Conservation (phyloP, 30 jellyfish, hydroid and myxozoan genomes). For the Pseudorhiza aurosa region DNA sequence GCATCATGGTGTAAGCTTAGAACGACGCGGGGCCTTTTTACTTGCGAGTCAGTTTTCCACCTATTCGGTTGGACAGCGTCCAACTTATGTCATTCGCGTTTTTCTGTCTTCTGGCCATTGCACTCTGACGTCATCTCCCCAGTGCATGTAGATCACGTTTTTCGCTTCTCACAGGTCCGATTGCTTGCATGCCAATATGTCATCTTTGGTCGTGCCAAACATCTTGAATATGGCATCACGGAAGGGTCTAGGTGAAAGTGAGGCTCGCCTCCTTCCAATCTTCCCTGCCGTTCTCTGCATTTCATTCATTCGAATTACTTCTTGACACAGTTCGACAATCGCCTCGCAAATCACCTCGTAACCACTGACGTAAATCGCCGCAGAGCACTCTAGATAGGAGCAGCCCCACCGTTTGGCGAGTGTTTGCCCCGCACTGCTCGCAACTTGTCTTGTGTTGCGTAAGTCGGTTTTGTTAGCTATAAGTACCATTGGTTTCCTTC, state of each 20-base stretch:
- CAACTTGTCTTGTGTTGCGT: slow-evolving; percentile 49
- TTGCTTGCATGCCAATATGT: slow-evolving; percentile 54
- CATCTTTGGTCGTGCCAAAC: slow-evolving; percentile 82
- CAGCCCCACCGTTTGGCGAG: slow-evolving; percentile 63
- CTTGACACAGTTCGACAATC: slow-evolving; percentile 66
- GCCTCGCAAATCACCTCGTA: slow-evolving; percentile 72
- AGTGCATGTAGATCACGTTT: neutral
- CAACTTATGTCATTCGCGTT: too few species aligned
- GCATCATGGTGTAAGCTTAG: too few species aligned
- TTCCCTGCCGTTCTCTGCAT: slow-evolving; percentile 25
- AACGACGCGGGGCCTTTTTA: too few species aligned
- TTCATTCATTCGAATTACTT: slow-evolving; percentile 36
- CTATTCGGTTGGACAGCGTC: too few species aligned
- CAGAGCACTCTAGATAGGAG: slow-evolving; percentile 80
- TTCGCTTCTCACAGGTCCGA: slow-evolving; percentile 27
- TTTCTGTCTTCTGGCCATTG: too few species aligned
- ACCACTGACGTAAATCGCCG: slow-evolving; percentile 72
- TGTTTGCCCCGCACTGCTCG: slow-evolving; percentile 58
- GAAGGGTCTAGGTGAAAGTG: slow-evolving; percentile 83
- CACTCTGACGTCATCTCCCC: too few species aligned
- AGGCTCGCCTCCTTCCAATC: slow-evolving; percentile 71
- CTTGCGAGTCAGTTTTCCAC: too few species aligned
- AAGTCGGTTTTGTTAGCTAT: slow-evolving; percentile 77
- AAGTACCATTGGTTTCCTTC: slow-evolving; percentile 61
- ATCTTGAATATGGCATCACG: slow-evolving; percentile 81